phyloP scores from a whole-genome alignment of 2,113 vertebrate species.

The Columba janthina region DNA sequence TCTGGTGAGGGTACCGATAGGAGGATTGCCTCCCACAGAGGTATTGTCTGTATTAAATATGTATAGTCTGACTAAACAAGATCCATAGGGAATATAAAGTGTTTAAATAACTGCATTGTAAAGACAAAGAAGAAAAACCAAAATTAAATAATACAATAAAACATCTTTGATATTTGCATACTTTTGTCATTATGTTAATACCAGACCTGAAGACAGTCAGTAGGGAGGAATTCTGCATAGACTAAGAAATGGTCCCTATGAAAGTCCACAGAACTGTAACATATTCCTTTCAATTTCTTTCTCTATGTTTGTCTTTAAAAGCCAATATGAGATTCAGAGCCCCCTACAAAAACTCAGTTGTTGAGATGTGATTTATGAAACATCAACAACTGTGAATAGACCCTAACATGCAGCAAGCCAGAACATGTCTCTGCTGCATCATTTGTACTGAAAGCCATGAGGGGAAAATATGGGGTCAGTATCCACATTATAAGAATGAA shows the following conservation, averaged over 20 bases:
- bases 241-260: neutral
- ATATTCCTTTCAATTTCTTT: neutral
- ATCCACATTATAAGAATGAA: neutral
- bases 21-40: neutral
- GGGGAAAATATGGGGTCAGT: neutral
- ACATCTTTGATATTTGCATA: neutral
- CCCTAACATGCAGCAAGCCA: neutral
- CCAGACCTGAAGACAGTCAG: neutral
- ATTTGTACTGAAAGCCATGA: neutral
- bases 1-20: neutral
- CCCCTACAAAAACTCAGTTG: neutral
- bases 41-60: neutral
- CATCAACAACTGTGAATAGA: neutral
- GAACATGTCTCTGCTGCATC: neutral
- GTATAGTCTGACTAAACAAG: neutral
- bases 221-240: neutral
- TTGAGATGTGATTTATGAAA: neutral
- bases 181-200: neutral
- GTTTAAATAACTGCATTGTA: constrained; percentile 1
- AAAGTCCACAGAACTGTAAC: neutral
- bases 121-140: neutral
- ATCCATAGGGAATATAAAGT: neutral
- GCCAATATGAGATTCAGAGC: neutral
- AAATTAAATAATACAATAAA: constrained; percentile 23
- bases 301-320: neutral